phyloP scores from a whole-genome alignment of 2,797 vertebrate species.

The Pantherophis vulpinus region DNA sequence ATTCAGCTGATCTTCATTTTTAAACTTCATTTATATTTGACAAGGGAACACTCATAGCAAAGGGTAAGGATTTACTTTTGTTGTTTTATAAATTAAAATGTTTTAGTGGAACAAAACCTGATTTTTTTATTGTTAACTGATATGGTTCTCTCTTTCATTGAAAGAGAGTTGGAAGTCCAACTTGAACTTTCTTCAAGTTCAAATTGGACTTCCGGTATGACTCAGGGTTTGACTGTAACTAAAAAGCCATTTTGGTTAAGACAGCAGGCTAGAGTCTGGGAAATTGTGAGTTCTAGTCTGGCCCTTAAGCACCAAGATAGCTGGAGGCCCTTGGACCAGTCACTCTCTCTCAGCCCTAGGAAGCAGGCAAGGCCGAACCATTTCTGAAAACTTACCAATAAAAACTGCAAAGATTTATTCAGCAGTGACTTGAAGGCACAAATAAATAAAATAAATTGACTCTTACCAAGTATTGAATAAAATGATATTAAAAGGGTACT shows the following conservation, averaged over 20 bases:
- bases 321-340: neutral
- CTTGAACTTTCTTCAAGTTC: too few species aligned
- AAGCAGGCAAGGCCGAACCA: neutral
- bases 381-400: neutral
- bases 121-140: neutral
- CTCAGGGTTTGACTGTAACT: neutral
- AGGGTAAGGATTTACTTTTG: neutral
- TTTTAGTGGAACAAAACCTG: neutral
- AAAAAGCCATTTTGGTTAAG: neutral
- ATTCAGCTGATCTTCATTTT: neutral
- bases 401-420: neutral
- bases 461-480: neutral
- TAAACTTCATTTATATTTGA: neutral
- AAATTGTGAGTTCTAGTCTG: neutral
- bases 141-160: neutral
- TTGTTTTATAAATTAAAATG: neutral
- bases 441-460: neutral
- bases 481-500: neutral
- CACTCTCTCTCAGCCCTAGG: neutral
- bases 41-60: neutral
- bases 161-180: too few species aligned
- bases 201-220: neutral
- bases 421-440: neutral
- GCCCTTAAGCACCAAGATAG: neutral
- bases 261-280: neutral